Evolutionary conservation across 2,888 invertebrate species (phyloP).

Genomic region (Leucania comma): DNA sequence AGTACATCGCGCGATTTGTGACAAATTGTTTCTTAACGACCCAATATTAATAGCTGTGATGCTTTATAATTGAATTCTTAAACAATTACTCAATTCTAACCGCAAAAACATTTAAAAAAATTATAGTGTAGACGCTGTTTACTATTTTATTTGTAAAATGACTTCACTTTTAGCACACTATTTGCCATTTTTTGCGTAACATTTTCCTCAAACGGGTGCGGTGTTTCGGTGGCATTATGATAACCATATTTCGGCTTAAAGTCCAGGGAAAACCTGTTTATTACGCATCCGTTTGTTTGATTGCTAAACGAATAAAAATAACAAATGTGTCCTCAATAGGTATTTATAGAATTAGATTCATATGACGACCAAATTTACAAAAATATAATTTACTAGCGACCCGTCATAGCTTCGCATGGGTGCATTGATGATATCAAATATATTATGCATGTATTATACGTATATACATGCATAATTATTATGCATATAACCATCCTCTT

Average conservation of each 20-base stretch:
- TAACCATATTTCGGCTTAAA: slow-evolving; percentile 3
- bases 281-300: slow-evolving; percentile 20
- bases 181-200: slow-evolving; percentile 28
- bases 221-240: slow-evolving; percentile 30
- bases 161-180: slow-evolving; percentile 30
- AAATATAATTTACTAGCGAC: too few species aligned
- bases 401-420: too few species aligned
- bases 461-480: too few species aligned
- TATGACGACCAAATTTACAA: too few species aligned
- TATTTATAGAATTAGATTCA: too few species aligned
- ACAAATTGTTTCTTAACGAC: slow-evolving; percentile 10
- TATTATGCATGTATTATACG: too few species aligned
- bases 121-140: neutral
- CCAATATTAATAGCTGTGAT: neutral
- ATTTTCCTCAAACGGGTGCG: slow-evolving; percentile 39
- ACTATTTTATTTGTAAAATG: slow-evolving; percentile 35
- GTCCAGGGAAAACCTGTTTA: neutral
- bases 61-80: slow-evolving; percentile 32
- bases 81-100: slow-evolving; percentile 38
- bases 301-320: too few species aligned
- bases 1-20: neutral
- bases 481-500: too few species aligned
- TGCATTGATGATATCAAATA: too few species aligned
- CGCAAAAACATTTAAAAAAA: slow-evolving; percentile 19
- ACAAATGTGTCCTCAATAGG: too few species aligned